These are phyloP conservation scores for Scaptomyza pallida DNA, from an alignment of 1,140 invertebrate species.

Conservation along the genomic window DNA sequence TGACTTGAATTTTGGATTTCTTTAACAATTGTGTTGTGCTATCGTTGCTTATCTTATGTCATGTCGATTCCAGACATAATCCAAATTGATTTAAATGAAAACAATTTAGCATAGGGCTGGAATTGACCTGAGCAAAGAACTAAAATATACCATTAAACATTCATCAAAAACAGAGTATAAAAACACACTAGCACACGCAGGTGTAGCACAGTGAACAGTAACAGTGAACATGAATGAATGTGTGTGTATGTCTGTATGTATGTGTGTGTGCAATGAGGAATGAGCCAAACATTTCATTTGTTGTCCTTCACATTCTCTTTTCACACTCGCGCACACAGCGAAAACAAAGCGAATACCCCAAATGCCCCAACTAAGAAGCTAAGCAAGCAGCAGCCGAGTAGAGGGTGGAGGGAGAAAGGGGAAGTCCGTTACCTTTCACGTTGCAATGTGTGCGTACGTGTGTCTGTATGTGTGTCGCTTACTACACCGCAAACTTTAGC, in stretches of 20 bases:
- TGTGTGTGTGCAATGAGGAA: conserved; percentile 8
- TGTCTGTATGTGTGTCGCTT: neutral
- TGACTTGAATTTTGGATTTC: too few species aligned
- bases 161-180: neutral
- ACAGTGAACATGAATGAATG: neutral
- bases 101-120: too few species aligned
- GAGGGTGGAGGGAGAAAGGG: neutral
- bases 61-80: too few species aligned
- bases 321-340: conserved; percentile 62
- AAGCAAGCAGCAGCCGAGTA: neutral
- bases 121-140: too few species aligned
- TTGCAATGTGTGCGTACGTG: conserved; percentile 54
- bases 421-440: conserved; percentile 51
- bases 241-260: neutral
- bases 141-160: neutral
- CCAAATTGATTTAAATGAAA: too few species aligned
- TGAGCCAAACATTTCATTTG: conserved; percentile 73
- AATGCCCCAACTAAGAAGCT: conserved; percentile 16
- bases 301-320: conserved; percentile 77
- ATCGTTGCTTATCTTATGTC: too few species aligned
- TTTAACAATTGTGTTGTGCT: too few species aligned
- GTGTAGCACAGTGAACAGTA: neutral
- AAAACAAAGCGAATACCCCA: conserved; percentile 66
- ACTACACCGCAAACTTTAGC: conserved; percentile 68
- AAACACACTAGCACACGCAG: neutral